Evolutionary conservation across 92 coral and sea anemone species (phyloP).

Genomic region (Phenganax subtilis): DNA sequence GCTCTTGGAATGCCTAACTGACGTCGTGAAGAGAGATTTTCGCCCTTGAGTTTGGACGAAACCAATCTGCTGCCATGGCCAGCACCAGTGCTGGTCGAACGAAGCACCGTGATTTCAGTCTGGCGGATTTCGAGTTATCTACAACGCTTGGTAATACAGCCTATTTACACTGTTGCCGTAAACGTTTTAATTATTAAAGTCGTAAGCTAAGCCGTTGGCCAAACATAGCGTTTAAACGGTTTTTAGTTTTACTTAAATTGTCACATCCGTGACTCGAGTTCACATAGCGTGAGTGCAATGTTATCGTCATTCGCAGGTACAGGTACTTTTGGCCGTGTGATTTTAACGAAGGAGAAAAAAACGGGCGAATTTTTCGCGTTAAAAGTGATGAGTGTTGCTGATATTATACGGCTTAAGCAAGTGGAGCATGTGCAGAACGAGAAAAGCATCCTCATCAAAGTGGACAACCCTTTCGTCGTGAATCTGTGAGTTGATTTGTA

Average conservation of each 20-base stretch:
- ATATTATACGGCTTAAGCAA: constrained; percentile 94
- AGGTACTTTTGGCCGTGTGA: constrained; percentile 95
- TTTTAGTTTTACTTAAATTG: constrained; percentile 29
- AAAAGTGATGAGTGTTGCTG: constrained; percentile 93
- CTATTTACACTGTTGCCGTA: constrained; percentile 41
- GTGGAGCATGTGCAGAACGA: constrained; percentile 99
- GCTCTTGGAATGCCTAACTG: not conserved
- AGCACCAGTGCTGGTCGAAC: constrained; percentile 58
- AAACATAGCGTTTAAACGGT: constrained; percentile 21
- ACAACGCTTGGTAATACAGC: constrained; percentile 75
- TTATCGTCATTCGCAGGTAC: constrained; percentile 60
- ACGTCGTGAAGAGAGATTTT: constrained; percentile 19
- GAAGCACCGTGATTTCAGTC: constrained; percentile 72
- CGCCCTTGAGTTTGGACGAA: constrained; percentile 26
- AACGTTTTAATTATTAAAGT: constrained; percentile 33
- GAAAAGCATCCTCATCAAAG: constrained; percentile 76
- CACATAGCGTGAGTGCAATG: constrained; percentile 30
- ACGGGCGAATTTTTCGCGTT: constrained; percentile 80
- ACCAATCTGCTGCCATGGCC: constrained; percentile 48
- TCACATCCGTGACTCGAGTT: constrained; percentile 29
- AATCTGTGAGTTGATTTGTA: constrained; percentile 73
- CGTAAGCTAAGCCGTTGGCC: constrained; percentile 17
- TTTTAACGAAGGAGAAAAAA: constrained; percentile 69
- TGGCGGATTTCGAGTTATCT: constrained; percentile 79
- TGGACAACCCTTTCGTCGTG: constrained; percentile 94